phyloP scores from a whole-genome alignment of 2,797 vertebrate genomes.

The Gymnothorax javanicus region DNA sequence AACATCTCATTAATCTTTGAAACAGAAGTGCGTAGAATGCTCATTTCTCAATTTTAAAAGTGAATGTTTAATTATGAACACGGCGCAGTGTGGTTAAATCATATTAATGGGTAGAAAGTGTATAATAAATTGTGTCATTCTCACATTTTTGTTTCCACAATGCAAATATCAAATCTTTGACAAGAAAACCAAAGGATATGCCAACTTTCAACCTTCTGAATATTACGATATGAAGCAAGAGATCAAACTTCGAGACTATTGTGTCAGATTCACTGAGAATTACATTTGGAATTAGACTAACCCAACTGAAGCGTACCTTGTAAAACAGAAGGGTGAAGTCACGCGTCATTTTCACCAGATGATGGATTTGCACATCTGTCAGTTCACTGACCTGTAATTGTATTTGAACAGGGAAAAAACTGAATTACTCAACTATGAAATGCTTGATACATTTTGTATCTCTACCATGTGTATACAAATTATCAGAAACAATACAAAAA shows the following conservation, averaged over 20 bases:
- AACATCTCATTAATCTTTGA: background rate
- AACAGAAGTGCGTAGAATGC: background rate
- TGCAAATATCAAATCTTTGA: background rate
- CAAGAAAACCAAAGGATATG: background rate
- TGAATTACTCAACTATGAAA: background rate
- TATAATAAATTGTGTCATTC: background rate
- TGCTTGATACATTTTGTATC: background rate
- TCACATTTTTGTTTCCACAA: background rate
- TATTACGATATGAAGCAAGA: background rate
- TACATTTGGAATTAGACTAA: background rate
- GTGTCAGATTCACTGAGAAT: background rate
- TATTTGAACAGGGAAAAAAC: background rate
- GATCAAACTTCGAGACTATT: background rate
- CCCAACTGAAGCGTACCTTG: constrained; percentile 71
- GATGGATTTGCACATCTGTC: constrained; percentile 73
- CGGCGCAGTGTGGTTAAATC: background rate
- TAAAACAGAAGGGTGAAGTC: constrained; percentile 93
- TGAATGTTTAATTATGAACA: background rate
- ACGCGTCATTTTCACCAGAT: constrained; percentile 87
- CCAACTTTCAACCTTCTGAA: background rate
- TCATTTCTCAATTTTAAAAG: background rate
- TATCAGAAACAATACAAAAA: too few relatives aligned
- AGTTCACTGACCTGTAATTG: constrained; percentile 78
- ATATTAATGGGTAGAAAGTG: background rate
- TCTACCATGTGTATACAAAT: constrained; percentile 7